phyloP scores from a whole-genome alignment of 2,888 invertebrate species.

The Pycnomerus fuliginosus region DNA sequence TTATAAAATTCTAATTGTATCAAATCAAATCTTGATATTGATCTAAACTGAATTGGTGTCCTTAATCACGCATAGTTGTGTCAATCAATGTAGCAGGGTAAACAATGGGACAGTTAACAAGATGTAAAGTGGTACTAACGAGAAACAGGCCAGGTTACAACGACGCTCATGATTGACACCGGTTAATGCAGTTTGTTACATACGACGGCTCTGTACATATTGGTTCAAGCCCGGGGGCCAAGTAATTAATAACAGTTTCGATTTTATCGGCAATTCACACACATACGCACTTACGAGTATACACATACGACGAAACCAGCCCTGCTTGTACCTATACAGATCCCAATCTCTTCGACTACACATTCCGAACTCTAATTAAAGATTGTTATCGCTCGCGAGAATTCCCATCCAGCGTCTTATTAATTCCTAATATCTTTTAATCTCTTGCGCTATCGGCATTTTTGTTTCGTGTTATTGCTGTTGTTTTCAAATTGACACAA shows the following conservation, averaged over 20 bases:
- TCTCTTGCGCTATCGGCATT: slow-evolving; percentile 41
- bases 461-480: slow-evolving; percentile 37
- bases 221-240: slow-evolving; percentile 33
- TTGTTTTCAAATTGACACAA: slow-evolving; percentile 39
- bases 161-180: slow-evolving; percentile 31
- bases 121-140: slow-evolving; percentile 16
- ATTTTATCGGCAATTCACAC: slow-evolving; percentile 27
- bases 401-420: slow-evolving; percentile 49
- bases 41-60: no score
- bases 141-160: slow-evolving; percentile 8
- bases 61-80: not conserved
- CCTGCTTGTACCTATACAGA: slow-evolving; percentile 25
- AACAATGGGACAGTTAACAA: slow-evolving; percentile 17
- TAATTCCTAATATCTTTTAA: slow-evolving; percentile 50
- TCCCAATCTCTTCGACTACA: slow-evolving; percentile 36
- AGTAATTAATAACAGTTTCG: slow-evolving; percentile 37
- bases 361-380: slow-evolving; percentile 44
- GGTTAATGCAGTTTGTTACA: slow-evolving; percentile 30
- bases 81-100: slow-evolving; percentile 7
- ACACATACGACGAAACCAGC: slow-evolving; percentile 33
- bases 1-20: no score
- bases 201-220: slow-evolving; percentile 33
- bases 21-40: no score
- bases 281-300: slow-evolving; percentile 24
- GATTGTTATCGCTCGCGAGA: slow-evolving; percentile 43